Percentiles rank a stretch among this genome's conserved stretches.
Evolutionary conservation across 2,797 vertebrate genomes (phyloP).

Genomic region (Amblyraja radiata): DNA sequence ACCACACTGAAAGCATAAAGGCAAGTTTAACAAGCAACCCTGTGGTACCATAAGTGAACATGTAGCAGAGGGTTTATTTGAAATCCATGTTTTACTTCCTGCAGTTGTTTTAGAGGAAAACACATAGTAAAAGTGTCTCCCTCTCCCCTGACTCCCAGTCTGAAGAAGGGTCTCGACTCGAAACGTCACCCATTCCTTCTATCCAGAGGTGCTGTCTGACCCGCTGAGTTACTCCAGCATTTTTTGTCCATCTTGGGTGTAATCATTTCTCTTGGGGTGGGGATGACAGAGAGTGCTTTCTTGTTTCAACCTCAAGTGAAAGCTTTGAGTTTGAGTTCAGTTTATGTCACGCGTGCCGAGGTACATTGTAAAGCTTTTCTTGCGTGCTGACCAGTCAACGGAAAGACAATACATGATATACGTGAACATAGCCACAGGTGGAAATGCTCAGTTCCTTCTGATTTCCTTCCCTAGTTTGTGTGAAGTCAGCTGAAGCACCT

Average conservation of each 20-base stretch:
- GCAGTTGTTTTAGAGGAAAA: background rate
- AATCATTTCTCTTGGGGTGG: background rate
- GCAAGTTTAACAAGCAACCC: background rate
- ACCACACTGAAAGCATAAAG: background rate
- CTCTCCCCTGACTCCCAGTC: too few species aligned
- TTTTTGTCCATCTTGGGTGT: too few species aligned
- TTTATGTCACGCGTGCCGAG: too few species aligned
- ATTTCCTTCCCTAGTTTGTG: background rate
- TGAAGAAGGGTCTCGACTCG: too few species aligned
- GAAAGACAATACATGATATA: too few species aligned
- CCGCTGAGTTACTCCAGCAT: too few species aligned
- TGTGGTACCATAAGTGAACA: background rate
- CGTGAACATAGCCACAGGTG: too few species aligned
- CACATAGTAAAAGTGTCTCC: background rate
- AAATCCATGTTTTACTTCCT: background rate
- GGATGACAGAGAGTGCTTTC: background rate
- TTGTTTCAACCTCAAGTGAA: background rate
- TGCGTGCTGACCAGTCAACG: too few species aligned
- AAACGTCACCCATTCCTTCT: too few species aligned
- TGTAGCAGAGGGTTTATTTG: background rate
- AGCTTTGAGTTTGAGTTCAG: too few species aligned
- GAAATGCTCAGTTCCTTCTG: background rate
- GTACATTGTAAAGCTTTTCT: too few species aligned
- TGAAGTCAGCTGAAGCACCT: background rate
- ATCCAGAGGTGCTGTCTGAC: too few species aligned